Base-by-base conservation (phyloP, 1,140 invertebrate species). In the Paralvinella palmiformis region DNA sequence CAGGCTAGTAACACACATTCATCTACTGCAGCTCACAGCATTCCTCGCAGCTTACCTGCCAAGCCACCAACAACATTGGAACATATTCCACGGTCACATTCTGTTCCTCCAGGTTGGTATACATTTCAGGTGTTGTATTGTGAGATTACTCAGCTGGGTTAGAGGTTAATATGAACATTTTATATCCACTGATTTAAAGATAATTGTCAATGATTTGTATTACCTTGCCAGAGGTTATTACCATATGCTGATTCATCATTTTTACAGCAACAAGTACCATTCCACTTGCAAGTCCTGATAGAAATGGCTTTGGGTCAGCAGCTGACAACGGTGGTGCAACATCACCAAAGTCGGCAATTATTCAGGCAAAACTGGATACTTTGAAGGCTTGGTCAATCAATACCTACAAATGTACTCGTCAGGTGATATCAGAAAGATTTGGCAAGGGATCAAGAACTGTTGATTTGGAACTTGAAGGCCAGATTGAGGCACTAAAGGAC, bases 341-440 rank as follows among this genome's bases (percentile, higher is more conserved):
- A 73, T 27, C 73, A 73, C 73, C 74, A 0, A 75, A 71, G 45
- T 58, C 68, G 7, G 68, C 70, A 27, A 68, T 78, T 35, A 69
- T 71, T 52, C 71, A 73, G 20, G 72, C 75, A 24, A 81, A 78
- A 72, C 68, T 97, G 75, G 94, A 96, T 77, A 88, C 88, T 37
- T 83, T 97, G 44, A 92, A 91, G 78, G 92, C 91, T 74, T 98
- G 95, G 95, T 92, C 92, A 73, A 91, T 96, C 74, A 95, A 93
- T 61, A 96, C 94, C 1, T 97, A 95, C 76, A 97, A 97, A 81
- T 97, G 93, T 76, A 96, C 94, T 0, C 91, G 91, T 69, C 94
- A 98, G 78, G 84, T 95, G 48, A 88, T 98, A 80, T 91, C 94
- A 73, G 94, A 97, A 78, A 94, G 92, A 81, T 82, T 97, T 50